Evolutionary conservation across 2,888 invertebrate genomes (phyloP).

Genomic region (Drymonia ruficornis): DNA sequence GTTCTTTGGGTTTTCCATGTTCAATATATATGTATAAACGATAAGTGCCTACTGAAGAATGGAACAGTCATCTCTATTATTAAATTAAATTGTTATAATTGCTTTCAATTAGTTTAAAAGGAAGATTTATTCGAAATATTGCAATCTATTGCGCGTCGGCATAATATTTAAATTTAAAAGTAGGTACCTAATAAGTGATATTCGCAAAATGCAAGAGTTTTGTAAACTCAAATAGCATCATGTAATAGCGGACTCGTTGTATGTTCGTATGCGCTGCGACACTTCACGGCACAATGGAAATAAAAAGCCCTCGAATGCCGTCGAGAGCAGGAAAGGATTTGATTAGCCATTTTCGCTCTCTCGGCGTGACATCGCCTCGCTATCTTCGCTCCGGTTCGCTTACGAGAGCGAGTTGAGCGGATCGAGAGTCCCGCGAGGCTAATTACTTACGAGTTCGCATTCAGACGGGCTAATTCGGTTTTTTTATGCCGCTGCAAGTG

Average conservation of each 20-base stretch:
- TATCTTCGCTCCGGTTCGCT: slow-evolving; percentile 80
- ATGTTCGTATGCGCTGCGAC: slow-evolving; percentile 61
- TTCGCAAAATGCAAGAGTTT: no score
- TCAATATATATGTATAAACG: neutral
- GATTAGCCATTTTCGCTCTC: slow-evolving; percentile 83
- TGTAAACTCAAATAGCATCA: neutral
- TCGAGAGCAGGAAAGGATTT: slow-evolving; percentile 80
- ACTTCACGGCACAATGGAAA: slow-evolving; percentile 79
- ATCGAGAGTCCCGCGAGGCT: slow-evolving; percentile 83
- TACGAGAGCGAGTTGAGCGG: slow-evolving; percentile 71
- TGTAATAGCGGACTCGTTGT: slow-evolving; percentile 26
- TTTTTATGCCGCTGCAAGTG: slow-evolving; percentile 76
- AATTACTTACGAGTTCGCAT: slow-evolving; percentile 83
- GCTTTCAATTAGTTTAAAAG: no score
- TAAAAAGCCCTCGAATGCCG: slow-evolving; percentile 77
- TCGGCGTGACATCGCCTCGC: slow-evolving; percentile 70
- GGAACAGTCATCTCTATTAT: slow-evolving; percentile 8
- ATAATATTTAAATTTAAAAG: no score
- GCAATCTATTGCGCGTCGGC: no score
- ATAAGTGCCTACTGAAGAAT: slow-evolving; percentile 17
- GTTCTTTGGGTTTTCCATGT: neutral
- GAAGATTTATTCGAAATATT: no score
- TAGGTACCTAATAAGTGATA: no score
- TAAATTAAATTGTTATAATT: neutral
- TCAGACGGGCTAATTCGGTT: slow-evolving; percentile 80